Evolutionary conservation across 2,797 vertebrate species (phyloP).

Genomic region (Dryobates pubescens): DNA sequence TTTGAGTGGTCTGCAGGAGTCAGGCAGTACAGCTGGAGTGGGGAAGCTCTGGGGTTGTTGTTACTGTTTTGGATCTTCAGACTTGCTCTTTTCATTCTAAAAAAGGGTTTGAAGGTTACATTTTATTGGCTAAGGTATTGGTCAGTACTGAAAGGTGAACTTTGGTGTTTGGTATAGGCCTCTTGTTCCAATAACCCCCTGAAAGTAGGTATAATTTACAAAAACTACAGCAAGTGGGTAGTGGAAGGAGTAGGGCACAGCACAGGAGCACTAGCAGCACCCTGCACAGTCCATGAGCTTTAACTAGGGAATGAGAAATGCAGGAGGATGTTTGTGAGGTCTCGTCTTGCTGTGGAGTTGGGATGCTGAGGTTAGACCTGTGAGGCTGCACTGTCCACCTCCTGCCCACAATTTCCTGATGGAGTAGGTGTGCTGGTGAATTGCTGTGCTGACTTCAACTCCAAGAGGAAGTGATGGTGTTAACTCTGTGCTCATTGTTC

Average conservation of each 20-base stretch:
- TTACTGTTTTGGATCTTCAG: not conserved
- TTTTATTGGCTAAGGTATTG: not conserved
- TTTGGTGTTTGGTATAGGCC: not conserved
- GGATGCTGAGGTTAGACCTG: not conserved
- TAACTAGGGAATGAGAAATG: not conserved
- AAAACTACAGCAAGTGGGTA: not conserved
- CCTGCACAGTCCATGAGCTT: rapidly evolving
- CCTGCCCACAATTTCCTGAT: not conserved
- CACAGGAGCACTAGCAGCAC: not conserved
- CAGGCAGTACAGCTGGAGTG: not conserved
- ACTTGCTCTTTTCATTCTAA: not conserved
- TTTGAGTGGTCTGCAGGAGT: constrained; percentile 1
- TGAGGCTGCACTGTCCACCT: not conserved
- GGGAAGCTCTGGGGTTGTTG: not conserved
- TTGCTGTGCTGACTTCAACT: not conserved
- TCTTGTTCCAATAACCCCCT: not conserved
- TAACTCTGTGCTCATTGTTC: not conserved
- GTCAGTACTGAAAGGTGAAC: not conserved
- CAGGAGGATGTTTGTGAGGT: not conserved
- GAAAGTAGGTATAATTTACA: not conserved
- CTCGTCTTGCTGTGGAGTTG: not conserved
- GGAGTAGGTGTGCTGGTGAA: not conserved
- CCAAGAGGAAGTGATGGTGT: not conserved
- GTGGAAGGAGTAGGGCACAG: not conserved
- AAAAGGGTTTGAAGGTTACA: not conserved